Conservation (phyloP, 1,140 invertebrate genomes). For the Metopolophium dirhodum region DNA sequence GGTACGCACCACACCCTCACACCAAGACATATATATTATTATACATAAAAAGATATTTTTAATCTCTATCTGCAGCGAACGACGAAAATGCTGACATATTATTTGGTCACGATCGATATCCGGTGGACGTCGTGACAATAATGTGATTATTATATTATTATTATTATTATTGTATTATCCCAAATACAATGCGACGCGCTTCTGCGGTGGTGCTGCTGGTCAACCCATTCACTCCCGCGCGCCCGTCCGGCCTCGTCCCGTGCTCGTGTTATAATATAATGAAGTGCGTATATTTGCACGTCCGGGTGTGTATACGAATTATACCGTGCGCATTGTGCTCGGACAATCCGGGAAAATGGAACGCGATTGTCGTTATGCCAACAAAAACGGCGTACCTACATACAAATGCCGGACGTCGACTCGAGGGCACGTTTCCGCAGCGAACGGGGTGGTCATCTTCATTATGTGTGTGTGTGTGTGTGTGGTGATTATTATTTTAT, state of each 20-base stretch:
- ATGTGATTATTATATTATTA: neutral
- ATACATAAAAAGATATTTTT: neutral
- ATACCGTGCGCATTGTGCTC: neutral
- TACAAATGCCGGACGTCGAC: neutral
- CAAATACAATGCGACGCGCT: neutral
- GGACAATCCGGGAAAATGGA: neutral
- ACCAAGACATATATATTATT: neutral
- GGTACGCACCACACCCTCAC: too few species aligned
- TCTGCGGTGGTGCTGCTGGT: neutral
- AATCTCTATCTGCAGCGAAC: too few species aligned
- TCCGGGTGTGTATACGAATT: neutral
- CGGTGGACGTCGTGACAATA: slow-evolving; percentile 23
- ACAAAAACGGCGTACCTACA: neutral
- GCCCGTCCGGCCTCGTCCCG: neutral
- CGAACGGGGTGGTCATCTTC: slow-evolving; percentile 16
- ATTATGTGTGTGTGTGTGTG: neutral
- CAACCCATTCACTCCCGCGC: slow-evolving; percentile 11
- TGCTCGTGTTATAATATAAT: neutral
- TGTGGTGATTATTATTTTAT: neutral
- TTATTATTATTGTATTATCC: slow-evolving; percentile 3
- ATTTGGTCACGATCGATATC: slow-evolving; percentile 47
- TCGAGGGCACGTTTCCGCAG: neutral
- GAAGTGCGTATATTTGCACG: neutral
- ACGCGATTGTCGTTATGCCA: neutral
- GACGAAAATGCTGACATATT: neutral